phyloP scores from a whole-genome alignment of 2,888 invertebrate species.

The Cabera pusaria region DNA sequence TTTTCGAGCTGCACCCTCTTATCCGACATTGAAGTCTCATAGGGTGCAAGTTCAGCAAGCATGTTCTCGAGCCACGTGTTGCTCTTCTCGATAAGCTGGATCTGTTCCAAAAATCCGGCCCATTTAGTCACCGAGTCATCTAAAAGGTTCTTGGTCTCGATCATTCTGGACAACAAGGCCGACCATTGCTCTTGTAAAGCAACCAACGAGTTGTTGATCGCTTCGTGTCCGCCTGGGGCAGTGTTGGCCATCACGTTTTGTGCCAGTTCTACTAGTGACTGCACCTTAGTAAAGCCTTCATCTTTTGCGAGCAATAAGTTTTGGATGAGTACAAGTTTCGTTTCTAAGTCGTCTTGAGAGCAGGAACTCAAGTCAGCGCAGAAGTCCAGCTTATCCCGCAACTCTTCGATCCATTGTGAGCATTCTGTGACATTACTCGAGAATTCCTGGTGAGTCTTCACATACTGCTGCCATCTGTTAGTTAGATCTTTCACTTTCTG shows the following conservation, averaged over 20 bases:
- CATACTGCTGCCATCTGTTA: conserved; percentile 96
- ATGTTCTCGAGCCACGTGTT: conserved; percentile 90
- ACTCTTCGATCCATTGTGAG: conserved; percentile 91
- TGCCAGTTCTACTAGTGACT: conserved; percentile 94
- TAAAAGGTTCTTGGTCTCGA: conserved; percentile 93
- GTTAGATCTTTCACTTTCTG: conserved; percentile 96
- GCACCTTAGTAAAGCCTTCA: conserved; percentile 94
- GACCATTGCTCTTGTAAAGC: conserved; percentile 96
- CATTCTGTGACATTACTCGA: conserved; percentile 91
- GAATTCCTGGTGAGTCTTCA: conserved; percentile 93
- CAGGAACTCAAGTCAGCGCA: conserved; percentile 92
- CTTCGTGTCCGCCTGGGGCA: conserved; percentile 93
- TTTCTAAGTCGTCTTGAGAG: conserved; percentile 93
- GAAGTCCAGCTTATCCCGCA: conserved; percentile 92
- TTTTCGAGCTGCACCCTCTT: conserved; percentile 93
- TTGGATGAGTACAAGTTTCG: conserved; percentile 92
- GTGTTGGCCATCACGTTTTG: conserved; percentile 96
- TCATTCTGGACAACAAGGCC: conserved; percentile 91
- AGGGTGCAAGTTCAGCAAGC: conserved; percentile 88
- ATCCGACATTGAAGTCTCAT: conserved; percentile 92
- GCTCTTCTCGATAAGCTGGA: conserved; percentile 92
- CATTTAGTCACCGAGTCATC: conserved; percentile 96
- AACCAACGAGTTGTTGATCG: conserved; percentile 92
- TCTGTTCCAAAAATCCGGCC: conserved; percentile 95
- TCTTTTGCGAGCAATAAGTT: conserved; percentile 95